Evolutionary conservation across 2,888 invertebrate species (phyloP).

Genomic region (Oxycera nigricornis): DNA sequence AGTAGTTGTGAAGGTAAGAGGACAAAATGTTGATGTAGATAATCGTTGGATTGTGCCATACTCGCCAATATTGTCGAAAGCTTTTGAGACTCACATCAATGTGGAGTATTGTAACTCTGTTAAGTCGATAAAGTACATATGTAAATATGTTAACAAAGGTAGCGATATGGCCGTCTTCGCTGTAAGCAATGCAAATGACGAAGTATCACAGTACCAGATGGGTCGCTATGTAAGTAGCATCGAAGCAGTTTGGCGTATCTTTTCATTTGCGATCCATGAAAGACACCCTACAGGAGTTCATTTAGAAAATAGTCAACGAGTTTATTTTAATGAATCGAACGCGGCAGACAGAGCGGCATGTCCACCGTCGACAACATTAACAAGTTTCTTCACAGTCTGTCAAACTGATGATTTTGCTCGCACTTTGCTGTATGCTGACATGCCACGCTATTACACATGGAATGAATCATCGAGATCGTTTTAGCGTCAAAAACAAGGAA

Average conservation of each 20-base stretch:
- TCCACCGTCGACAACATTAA: constrained; percentile 47
- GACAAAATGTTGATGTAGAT: too few relatives aligned
- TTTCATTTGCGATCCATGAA: constrained; percentile 48
- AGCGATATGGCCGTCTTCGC: too few relatives aligned
- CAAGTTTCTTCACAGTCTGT: constrained; percentile 54
- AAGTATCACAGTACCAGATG: background rate
- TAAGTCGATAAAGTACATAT: too few relatives aligned
- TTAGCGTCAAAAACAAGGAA: constrained; percentile 12
- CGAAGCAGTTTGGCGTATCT: constrained; percentile 49
- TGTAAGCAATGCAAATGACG: too few relatives aligned
- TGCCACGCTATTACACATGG: constrained; percentile 53
- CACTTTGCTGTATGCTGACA: constrained; percentile 53
- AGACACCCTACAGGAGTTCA: constrained; percentile 47
- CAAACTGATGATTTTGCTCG: constrained; percentile 50
- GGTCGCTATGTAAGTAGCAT: constrained; percentile 51
- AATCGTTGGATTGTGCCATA: too few relatives aligned
- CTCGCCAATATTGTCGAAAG: constrained; percentile 52
- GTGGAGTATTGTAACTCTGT: too few relatives aligned
- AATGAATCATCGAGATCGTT: constrained; percentile 43
- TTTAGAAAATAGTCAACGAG: constrained; percentile 47
- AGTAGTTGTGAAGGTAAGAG: constrained; percentile 8
- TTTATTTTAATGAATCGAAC: constrained; percentile 53
- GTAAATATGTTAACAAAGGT: too few relatives aligned
- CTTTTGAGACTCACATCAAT: constrained; percentile 56
- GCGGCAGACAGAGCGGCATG: constrained; percentile 41